phyloP scores from a whole-genome alignment of 2,113 vertebrate species.

The Eolophus roseicapilla region DNA sequence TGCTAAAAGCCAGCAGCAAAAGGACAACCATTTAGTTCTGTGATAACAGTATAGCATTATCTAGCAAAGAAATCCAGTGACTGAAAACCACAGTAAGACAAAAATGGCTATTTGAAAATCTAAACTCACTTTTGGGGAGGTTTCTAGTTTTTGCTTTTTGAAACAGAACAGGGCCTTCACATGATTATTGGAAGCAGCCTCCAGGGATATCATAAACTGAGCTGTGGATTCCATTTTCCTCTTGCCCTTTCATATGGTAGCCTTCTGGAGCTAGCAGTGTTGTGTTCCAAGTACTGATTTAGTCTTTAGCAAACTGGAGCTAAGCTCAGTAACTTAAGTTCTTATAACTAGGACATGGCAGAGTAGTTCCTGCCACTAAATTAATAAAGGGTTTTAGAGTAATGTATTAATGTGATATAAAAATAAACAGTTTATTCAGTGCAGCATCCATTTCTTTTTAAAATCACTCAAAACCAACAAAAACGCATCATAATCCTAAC shows the following conservation, averaged over 20 bases:
- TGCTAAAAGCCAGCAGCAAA: not conserved
- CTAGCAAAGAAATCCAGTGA: not conserved
- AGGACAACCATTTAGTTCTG: not conserved
- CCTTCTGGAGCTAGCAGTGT: not conserved
- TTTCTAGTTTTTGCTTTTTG: not conserved
- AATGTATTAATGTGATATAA: not conserved
- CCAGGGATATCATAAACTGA: not conserved
- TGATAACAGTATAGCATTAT: not conserved
- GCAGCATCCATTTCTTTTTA: not conserved
- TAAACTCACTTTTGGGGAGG: not conserved
- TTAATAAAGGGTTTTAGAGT: not conserved
- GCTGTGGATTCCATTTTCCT: not conserved
- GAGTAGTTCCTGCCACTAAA: not conserved
- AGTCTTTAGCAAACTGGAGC: not conserved
- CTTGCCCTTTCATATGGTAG: not conserved
- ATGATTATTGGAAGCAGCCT: not conserved
- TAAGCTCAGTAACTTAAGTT: not conserved
- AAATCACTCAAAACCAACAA: not conserved
- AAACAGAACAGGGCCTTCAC: not conserved
- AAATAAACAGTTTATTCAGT: constrained; percentile 23
- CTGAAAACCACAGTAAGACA: not conserved
- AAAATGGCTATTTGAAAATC: not conserved
- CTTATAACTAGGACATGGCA: not conserved
- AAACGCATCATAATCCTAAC: not conserved
- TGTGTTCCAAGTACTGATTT: not conserved